A percentile compares a stretch with the other conserved stretches of the same genome.
These are phyloP conservation scores for Ascidia mentula DNA, from an alignment of 23 tunicate genomes.

Conservation along the genomic window DNA sequence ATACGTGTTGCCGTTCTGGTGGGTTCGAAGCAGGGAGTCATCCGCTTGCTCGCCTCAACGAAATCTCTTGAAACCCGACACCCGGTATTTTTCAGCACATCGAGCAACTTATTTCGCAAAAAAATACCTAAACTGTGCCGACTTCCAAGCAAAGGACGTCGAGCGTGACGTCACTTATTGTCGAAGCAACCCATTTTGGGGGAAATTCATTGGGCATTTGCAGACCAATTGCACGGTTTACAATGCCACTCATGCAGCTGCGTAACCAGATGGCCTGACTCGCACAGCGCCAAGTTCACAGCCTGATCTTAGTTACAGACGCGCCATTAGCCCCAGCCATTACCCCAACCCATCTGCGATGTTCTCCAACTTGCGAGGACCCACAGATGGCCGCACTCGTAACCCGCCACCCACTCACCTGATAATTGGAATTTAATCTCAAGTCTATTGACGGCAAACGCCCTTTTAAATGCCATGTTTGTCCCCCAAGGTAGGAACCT, in stretches of 20 bases:
- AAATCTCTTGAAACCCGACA: not conserved
- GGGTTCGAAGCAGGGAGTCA: not conserved
- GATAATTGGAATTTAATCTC: not conserved
- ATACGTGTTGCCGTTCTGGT: not conserved
- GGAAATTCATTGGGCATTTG: too few relatives aligned
- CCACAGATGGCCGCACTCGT: slow-evolving; percentile 4
- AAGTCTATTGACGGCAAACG: not conserved
- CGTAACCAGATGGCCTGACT: not conserved
- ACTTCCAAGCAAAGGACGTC: too few relatives aligned
- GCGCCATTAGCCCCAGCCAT: not conserved
- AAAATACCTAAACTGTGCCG: too few relatives aligned
- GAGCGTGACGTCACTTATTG: too few relatives aligned
- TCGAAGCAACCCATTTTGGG: too few relatives aligned
- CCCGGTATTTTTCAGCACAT: too few relatives aligned
- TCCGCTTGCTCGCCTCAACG: not conserved
- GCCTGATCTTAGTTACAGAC: not conserved
- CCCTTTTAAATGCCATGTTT: too few relatives aligned
- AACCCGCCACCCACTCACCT: not conserved
- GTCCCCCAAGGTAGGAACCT: too few relatives aligned
- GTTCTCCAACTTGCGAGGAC: not conserved
- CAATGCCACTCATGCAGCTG: slow-evolving; percentile 6
- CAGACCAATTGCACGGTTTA: not conserved
- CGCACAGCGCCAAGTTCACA: not conserved
- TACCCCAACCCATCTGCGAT: not conserved
- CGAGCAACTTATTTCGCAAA: too few relatives aligned